Evolutionary conservation across 2,888 invertebrate species (phyloP), one percentile per base, ranked within the genome.

Genomic region (Loripinus fragilis): DNA sequence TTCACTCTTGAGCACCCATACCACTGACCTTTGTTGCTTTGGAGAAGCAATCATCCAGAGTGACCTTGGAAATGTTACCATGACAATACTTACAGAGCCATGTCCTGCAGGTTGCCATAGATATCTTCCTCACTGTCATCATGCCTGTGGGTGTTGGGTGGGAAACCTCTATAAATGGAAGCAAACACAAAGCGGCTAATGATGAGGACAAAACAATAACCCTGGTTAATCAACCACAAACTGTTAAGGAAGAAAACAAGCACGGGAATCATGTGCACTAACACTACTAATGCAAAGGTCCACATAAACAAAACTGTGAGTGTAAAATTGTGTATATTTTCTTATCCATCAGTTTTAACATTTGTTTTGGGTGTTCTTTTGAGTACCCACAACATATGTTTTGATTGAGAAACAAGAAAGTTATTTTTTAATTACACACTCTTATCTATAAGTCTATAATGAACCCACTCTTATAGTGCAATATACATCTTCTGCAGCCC

Each of bases 61-160:
- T 60, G 65, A 68, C 70, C 65, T 70, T 75, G 65, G 70, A 38
- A 65, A 65, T 42, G 28, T 5, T 45, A 45, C 45, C n/a, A 5
- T 20, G 10, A 25, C 3, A 55, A 8, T 86, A 91, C 92, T 90
- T 81, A 92, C 91, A 90, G 86, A 48, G 92, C 92, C 84, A 92
- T 85, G 50, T 94, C 94, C 71, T 93, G 93, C 65, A 94, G 88
- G 81, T 93, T 93, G 75, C 92, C 92, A 86, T 94, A 94, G 77
- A 94, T 94, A 78, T 94, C 94, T 64, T 94, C 94, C 55, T 88
- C 90, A 60, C 87, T 89, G 74, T 89, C 88, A 23, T 80, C 76
- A 74, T 81, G 73, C 60, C 73, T 74, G 80, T 76, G 73, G 71
- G 88, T 84, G 69, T 89, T 86, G 25, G 90, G 89, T 35, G 91